Base-by-base conservation (phyloP, 2,113 vertebrate species). In the human region DNA sequence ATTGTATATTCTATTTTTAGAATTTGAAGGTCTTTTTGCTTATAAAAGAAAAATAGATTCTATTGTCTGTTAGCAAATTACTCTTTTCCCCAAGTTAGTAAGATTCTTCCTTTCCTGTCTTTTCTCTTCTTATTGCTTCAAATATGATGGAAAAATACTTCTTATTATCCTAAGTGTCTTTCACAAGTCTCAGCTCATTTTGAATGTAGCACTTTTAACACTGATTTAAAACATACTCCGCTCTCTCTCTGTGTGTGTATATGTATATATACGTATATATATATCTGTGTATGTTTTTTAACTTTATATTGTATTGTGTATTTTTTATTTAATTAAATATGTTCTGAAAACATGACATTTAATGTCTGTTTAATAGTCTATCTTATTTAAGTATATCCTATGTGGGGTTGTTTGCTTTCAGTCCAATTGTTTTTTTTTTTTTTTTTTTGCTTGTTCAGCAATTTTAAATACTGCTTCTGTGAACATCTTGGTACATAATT, bases 401-500 rank as follows among this genome's bases (percentile, higher is more conserved):
- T 89, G 96, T 94, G 5, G 45, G n/a, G 6, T 73, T 90, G 16
- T 59, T 93, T 93, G 81, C 81, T 76, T 90, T 85, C 45, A 93
- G 4, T 95, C 64, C 96, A 97, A 64, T 59, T 52, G 18, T 40
- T 75, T 43, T 6, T 43, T 52, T 30, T 40, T 75, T 84, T 61
- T 70, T 64, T 72, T 89, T 82, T 96, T 78, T 57, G 64, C 79
- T 94, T 90, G 25, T 70, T 88, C 32, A 89, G 81, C 35, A 93
- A 75, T 78, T 96, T 94, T 94, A 96, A 97, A 48, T 90, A 93
- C 85, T 94, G 82, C 66, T 90, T 92, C 81, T 95, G 25, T 96
- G 96, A 90, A 90, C 40, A 91, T 96, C 64, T 78, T 97, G 76
- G 85, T 95, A 35, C 25, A 16, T 85, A 85, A 52, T 82, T 73